Evolutionary conservation across 2,888 invertebrate genomes (phyloP).

Genomic region (Pimpla rufipes): DNA sequence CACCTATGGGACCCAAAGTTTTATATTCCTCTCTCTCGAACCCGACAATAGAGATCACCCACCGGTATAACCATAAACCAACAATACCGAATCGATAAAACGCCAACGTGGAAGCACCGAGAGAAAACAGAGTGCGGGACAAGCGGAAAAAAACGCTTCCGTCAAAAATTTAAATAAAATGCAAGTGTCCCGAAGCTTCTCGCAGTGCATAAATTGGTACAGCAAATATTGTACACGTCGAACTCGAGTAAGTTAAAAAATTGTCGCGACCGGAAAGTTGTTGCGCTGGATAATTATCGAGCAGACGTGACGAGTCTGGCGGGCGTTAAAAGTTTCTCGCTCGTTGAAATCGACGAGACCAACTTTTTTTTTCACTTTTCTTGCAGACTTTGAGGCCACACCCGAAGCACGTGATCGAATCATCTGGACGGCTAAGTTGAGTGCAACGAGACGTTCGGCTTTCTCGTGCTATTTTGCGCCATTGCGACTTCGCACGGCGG

Average conservation of each 20-base stretch:
- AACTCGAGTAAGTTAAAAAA: not conserved
- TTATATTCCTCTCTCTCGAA: conserved; percentile 19
- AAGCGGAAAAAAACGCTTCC: not conserved
- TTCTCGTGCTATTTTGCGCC: conserved; percentile 1
- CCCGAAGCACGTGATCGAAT: conserved; percentile 11
- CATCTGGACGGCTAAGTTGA: not conserved
- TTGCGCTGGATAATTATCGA: conserved; percentile 35
- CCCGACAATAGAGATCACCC: conserved; percentile 38
- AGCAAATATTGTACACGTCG: not conserved
- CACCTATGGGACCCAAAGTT: conserved; percentile 12
- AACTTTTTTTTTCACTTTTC: not conserved
- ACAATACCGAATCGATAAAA: conserved; percentile 51
- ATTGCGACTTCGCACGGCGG: not conserved
- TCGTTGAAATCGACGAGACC: not conserved
- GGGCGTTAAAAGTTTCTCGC: conserved; percentile 5
- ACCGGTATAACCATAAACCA: conserved; percentile 27
- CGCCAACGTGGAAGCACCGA: conserved; percentile 19
- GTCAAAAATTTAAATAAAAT: not conserved
- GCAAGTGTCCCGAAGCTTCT: not conserved
- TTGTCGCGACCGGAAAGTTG: not conserved
- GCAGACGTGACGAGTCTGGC: conserved; percentile 8
- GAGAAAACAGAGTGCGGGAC: not conserved
- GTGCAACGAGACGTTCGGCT: not conserved
- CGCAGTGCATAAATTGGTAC: not conserved
- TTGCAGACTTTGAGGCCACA: conserved; percentile 8